These are phyloP conservation scores for Lithobates pipiens DNA, from an alignment of 2,797 vertebrate genomes.

Conservation along the genomic window DNA sequence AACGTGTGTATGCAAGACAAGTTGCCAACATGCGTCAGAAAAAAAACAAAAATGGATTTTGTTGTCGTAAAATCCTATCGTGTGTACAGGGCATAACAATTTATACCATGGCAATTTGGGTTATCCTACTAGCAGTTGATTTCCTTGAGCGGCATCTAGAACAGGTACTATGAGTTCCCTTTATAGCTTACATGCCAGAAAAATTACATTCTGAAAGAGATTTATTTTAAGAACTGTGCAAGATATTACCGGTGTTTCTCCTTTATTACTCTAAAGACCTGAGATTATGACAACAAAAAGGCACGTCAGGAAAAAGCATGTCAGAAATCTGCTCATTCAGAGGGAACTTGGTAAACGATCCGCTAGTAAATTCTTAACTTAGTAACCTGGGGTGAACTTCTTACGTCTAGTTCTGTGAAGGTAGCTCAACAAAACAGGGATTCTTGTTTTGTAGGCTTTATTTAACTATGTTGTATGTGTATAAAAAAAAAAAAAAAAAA, in stretches of 20 bases:
- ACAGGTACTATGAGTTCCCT: background rate
- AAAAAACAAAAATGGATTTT: too few species aligned
- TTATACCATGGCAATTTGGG: background rate
- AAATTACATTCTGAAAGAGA: background rate
- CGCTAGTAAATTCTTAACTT: background rate
- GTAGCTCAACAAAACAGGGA: too few species aligned
- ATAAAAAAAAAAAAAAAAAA: too few species aligned
- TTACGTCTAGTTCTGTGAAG: too few species aligned
- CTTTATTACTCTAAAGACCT: background rate
- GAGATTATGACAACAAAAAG: conserved; percentile 8
- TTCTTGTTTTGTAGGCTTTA: too few species aligned
- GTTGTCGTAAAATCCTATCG: too few species aligned
- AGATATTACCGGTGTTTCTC: background rate
- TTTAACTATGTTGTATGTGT: too few species aligned
- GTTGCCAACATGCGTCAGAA: too few species aligned
- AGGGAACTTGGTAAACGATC: background rate
- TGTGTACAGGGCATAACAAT: too few species aligned
- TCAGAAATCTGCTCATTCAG: background rate
- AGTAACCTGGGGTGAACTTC: conserved; percentile 2
- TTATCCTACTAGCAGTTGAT: background rate
- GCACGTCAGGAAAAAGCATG: background rate
- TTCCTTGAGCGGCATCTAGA: background rate
- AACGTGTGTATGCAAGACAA: too few species aligned
- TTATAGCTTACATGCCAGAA: background rate
- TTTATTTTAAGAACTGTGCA: background rate